phyloP scores from a whole-genome alignment of 2,113 vertebrate genomes.

The Psittacula cyanocephala region DNA sequence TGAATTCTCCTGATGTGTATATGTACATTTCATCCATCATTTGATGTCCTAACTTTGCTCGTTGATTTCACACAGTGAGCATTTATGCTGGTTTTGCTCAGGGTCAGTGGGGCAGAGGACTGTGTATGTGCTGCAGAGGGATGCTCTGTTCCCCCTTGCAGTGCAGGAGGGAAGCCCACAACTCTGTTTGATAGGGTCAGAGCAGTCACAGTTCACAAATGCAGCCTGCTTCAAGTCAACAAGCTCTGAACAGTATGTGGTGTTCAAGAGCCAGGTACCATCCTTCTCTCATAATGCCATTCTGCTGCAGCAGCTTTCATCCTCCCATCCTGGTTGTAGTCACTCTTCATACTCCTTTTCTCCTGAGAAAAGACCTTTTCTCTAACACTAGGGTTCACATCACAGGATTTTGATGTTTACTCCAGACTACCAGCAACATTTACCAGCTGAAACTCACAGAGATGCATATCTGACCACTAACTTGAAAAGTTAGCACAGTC shows the following conservation, averaged over 20 bases:
- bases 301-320: not conserved
- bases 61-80: not conserved
- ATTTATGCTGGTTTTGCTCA: not conserved
- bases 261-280: no score
- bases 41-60: not conserved
- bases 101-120: not conserved
- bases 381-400: no score
- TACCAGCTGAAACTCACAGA: not conserved
- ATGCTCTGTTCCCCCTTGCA: not conserved
- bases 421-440: not conserved
- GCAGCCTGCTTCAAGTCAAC: not conserved
- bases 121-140: not conserved
- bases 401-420: not conserved
- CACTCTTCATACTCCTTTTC: not conserved
- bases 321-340: not conserved
- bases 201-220: not conserved
- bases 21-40: not conserved
- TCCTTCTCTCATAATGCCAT: not conserved
- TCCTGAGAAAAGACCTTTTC: no score
- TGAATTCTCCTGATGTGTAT: not conserved
- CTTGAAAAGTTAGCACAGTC: not conserved
- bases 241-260: not conserved
- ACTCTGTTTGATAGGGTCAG: not conserved
- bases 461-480: no score
- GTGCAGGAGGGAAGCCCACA: not conserved